Percentiles rank a stretch among this genome's conserved stretches.
These are phyloP conservation scores for Nesoenas mayeri DNA, from an alignment of 2,113 vertebrate species.

Conservation along the genomic window DNA sequence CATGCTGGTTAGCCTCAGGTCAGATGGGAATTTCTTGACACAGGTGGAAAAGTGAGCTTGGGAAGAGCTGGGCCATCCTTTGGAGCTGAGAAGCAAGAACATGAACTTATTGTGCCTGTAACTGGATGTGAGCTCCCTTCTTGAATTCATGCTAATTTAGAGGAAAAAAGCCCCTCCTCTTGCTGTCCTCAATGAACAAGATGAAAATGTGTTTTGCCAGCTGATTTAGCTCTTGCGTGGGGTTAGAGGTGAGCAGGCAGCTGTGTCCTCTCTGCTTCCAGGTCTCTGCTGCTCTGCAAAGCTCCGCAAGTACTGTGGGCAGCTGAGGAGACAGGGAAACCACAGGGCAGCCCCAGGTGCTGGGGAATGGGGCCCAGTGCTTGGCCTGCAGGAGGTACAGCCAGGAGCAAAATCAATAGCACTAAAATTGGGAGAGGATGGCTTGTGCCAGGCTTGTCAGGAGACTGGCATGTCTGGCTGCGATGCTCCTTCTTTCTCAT, in stretches of 20 bases:
- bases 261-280: background rate
- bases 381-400: background rate
- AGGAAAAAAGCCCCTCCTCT: background rate
- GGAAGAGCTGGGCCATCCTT: background rate
- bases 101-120: background rate
- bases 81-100: background rate
- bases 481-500: background rate
- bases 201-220: background rate
- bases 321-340: background rate
- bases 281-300: background rate
- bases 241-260: background rate
- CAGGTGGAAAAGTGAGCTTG: background rate
- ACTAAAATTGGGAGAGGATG: background rate
- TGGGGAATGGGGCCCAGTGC: background rate
- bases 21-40: background rate
- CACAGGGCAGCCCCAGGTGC: accelerated
- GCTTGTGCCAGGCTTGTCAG: background rate
- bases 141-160: background rate
- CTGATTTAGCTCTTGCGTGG: background rate
- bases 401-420: background rate
- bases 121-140: background rate
- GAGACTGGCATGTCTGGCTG: accelerated
- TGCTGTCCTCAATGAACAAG: accelerated
- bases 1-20: background rate
- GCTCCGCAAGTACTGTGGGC: accelerated